Evolutionary conservation across 2,888 invertebrate species (phyloP).

Genomic region (Asteroscopus sphinx): DNA sequence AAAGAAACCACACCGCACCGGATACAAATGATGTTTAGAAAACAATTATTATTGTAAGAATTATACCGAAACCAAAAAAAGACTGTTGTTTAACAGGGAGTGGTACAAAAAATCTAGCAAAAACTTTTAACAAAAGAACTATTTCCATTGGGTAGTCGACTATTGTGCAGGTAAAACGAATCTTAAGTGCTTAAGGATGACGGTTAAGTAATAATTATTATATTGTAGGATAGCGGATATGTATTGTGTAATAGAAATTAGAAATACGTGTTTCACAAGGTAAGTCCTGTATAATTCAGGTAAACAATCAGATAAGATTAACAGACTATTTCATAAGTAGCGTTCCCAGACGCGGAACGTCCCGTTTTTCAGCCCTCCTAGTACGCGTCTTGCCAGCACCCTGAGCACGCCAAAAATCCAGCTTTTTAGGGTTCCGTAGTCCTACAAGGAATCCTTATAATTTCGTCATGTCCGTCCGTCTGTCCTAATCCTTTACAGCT

Average conservation of each 20-base stretch:
- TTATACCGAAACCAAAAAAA: conserved; percentile 50
- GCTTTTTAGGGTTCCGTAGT: too few species aligned
- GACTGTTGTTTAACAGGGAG: conserved; percentile 42
- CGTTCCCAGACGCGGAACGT: too few species aligned
- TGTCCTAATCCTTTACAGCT: too few species aligned
- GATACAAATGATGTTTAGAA: conserved; percentile 64
- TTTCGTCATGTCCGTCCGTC: too few species aligned
- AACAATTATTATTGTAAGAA: conserved; percentile 66
- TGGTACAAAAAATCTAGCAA: conserved; percentile 65
- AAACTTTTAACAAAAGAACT: conserved; percentile 63
- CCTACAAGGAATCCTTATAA: too few species aligned
- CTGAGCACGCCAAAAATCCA: too few species aligned
- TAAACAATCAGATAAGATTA: conserved; percentile 6
- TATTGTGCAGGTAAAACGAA: conserved; percentile 60
- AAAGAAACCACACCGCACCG: conserved; percentile 57
- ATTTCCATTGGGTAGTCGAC: conserved; percentile 57
- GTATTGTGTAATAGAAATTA: conserved; percentile 11
- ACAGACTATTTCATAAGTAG: neutral
- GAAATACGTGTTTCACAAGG: neutral
- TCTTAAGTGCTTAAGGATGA: conserved; percentile 32
- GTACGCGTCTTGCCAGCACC: too few species aligned
- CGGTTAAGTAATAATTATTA: conserved; percentile 31
- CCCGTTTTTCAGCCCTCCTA: too few species aligned
- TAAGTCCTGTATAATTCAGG: neutral
- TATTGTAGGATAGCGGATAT: conserved; percentile 7